Conservation (phyloP, 1,140 invertebrate genomes). For the Panagrolaimus sp. region DNA sequence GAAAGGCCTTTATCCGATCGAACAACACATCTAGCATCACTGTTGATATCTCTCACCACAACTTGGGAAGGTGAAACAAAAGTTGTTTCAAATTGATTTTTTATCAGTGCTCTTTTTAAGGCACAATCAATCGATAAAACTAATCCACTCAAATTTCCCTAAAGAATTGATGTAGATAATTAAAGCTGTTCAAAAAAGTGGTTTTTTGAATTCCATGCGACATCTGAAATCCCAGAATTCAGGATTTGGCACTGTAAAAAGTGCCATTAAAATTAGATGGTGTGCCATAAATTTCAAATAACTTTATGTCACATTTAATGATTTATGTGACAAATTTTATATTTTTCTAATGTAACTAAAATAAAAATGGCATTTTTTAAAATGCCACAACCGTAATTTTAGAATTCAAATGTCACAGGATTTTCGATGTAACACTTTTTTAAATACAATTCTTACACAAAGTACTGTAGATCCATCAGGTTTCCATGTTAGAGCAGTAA, state of each 20-base stretch:
- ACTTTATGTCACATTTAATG: too few relatives aligned
- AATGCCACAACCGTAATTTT: not conserved
- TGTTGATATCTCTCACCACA: constrained; percentile 69
- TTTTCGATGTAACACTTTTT: too few relatives aligned
- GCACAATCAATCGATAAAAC: constrained; percentile 59
- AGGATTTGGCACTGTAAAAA: too few relatives aligned
- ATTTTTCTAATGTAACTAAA: not conserved
- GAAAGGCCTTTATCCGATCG: constrained; percentile 79
- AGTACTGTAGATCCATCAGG: constrained; percentile 75
- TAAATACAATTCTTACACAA: constrained; percentile 60
- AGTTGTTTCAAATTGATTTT: constrained; percentile 79
- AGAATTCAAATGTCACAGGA: too few relatives aligned
- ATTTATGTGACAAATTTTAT: too few relatives aligned
- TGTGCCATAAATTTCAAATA: too few relatives aligned
- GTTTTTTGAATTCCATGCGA: too few relatives aligned
- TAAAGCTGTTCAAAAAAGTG: too few relatives aligned
- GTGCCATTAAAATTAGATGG: too few relatives aligned
- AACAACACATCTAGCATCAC: constrained; percentile 67
- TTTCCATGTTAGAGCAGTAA: constrained; percentile 82
- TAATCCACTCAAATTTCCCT: constrained; percentile 18
- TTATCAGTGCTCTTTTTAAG: constrained; percentile 71
- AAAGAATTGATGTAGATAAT: too few relatives aligned
- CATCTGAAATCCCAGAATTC: too few relatives aligned
- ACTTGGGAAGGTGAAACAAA: constrained; percentile 77
- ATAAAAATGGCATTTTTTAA: not conserved